Base-by-base conservation (phyloP, 2,113 vertebrate genomes). In the Pomatorhinus ruficollis region DNA sequence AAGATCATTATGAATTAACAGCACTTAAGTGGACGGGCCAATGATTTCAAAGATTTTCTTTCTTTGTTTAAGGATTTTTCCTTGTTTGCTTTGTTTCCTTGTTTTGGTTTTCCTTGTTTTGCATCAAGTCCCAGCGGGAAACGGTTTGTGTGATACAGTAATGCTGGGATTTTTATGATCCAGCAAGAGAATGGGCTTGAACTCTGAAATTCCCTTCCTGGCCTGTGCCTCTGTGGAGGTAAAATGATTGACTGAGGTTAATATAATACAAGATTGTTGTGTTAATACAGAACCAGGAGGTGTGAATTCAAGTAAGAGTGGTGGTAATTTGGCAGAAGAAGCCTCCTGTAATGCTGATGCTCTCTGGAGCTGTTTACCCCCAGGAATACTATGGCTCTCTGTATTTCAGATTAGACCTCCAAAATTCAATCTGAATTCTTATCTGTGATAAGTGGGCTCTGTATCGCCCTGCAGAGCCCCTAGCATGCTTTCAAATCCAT, bases 361-460 rank as follows among this genome's bases (percentile, higher is more conserved):
- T 47, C 35, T 85, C 42, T 74, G 71, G 56, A 88, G 59, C 79
- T 90, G 50, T 45, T 76, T 65, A 28, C 52, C 82, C 59, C 31
- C 52, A 86, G 89, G 71, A 90, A 37, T 87, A 77, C 47, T 45
- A 24, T 27, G 25, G 18, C 33, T 45, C 42, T 87, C 33, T 72
- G 11, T 83, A 68, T 93, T 92, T 94, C 72, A 83, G 39, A 56
- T 88, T 65, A 95, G 59, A 80, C 59, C 20, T 91, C 63, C 65
- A 59, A 60, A 92, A 90, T 77, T 63, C 79, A 93, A 40, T 93
- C 85, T 92, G 54, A 94, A 44, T 72, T 83, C 33, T 80, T 95
- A 74, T 70, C 71, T 94, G 50, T 52, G 30, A 0, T 74, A 64
- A 88, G 39, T 89, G 93, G 72, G 49, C 60, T 93, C 69, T 92